These are phyloP conservation scores for Aphaenogaster rudis DNA, from an alignment of 1,140 invertebrate genomes.

Conservation along the genomic window DNA sequence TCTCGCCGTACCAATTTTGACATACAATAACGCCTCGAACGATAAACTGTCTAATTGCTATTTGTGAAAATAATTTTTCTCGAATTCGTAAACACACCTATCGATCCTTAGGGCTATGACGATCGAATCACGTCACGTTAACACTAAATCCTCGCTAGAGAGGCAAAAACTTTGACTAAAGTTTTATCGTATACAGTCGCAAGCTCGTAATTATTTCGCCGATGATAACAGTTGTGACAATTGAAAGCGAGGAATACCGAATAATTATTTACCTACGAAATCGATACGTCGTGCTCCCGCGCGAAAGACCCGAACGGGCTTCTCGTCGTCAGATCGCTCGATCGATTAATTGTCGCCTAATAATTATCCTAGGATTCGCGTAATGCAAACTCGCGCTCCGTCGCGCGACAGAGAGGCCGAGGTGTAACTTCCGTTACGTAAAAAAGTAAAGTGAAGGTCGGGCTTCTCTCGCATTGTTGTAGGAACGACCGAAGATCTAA, in stretches of 20 bases:
- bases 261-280: conserved; percentile 23
- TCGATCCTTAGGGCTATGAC: conserved; percentile 53
- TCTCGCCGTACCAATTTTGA: conserved; percentile 30
- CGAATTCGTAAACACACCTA: conserved; percentile 41
- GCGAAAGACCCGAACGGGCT: not conserved
- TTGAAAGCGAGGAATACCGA: conserved; percentile 33
- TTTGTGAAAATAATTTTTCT: conserved; percentile 16
- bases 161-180: conserved; percentile 44
- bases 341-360: conserved; percentile 56
- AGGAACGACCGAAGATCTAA: conserved; percentile 23
- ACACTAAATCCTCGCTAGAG: conserved; percentile 26
- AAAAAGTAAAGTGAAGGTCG: conserved; percentile 30
- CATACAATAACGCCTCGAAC: conserved; percentile 50
- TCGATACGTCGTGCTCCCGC: conserved; percentile 58
- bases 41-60: conserved; percentile 23
- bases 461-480: not conserved
- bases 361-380: conserved; percentile 62
- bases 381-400: conserved; percentile 23
- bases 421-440: conserved; percentile 43
- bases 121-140: conserved; percentile 30
- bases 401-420: conserved; percentile 41
- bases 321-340: conserved; percentile 26
- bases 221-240: conserved; percentile 42
- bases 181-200: conserved; percentile 43
- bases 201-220: conserved; percentile 41